These are phyloP conservation scores for Myiozetetes cayanensis DNA, from an alignment of 2,113 vertebrate genomes.

Conservation along the genomic window DNA sequence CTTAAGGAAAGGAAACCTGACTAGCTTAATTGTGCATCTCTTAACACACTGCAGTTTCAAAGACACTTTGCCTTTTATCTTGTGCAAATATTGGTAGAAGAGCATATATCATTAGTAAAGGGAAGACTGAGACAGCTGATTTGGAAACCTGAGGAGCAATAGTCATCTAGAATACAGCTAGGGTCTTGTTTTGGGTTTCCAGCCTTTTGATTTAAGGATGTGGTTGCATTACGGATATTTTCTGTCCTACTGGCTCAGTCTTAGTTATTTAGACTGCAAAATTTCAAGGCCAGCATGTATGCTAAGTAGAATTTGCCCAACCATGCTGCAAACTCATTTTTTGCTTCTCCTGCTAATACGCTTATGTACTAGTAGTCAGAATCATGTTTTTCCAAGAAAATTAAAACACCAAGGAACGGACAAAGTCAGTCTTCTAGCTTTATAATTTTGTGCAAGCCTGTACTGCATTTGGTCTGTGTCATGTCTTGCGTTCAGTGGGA, in stretches of 20 bases:
- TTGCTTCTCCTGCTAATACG: not conserved
- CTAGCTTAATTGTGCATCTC: not conserved
- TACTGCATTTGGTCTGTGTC: not conserved
- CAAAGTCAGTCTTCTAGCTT: not conserved
- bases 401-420: not conserved
- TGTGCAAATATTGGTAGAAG: not conserved
- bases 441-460: not conserved
- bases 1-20: not conserved
- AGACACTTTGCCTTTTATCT: not conserved
- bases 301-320: not conserved
- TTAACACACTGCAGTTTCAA: not conserved
- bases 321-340: not conserved
- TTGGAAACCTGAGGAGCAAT: not conserved
- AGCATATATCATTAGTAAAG: not conserved
- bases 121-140: not conserved
- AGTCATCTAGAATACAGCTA: not conserved
- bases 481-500: not conserved
- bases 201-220: not conserved
- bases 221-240: not conserved
- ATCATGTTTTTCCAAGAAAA: not conserved
- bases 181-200: not conserved
- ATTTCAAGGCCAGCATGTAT: not conserved
- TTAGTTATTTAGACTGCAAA: not conserved
- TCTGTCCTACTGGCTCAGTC: not conserved
- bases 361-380: not conserved